Evolutionary conservation across 2,797 vertebrate genomes (phyloP).

Genomic region (Miichthys miiuy): DNA sequence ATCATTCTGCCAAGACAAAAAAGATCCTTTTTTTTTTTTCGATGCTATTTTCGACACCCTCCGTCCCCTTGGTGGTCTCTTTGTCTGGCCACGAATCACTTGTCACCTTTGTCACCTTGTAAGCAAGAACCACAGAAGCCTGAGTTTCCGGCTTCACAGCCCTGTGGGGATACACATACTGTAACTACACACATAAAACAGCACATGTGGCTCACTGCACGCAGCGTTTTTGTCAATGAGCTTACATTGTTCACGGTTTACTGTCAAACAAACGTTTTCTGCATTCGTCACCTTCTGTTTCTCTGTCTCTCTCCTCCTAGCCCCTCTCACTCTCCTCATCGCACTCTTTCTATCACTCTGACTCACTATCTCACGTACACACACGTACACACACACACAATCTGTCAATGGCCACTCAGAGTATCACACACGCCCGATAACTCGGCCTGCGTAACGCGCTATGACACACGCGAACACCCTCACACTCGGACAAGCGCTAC

Average conservation of each 20-base stretch:
- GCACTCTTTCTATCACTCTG: constrained; percentile 56
- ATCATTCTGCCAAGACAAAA: constrained; percentile 67
- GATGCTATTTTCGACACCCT: constrained; percentile 67
- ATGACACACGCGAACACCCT: constrained; percentile 27
- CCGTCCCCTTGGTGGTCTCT: constrained; percentile 61
- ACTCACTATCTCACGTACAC: constrained; percentile 58
- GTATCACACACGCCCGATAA: constrained; percentile 30
- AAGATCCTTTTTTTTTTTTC: constrained; percentile 64
- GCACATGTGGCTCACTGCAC: constrained; percentile 7
- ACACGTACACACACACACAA: constrained; percentile 10
- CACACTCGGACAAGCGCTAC: constrained; percentile 43
- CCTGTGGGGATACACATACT: constrained; percentile 5
- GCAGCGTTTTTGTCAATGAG: constrained; percentile 3
- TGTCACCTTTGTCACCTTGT: constrained; percentile 76
- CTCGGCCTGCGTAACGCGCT: constrained; percentile 43
- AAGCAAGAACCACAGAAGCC: constrained; percentile 52
- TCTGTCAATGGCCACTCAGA: constrained; percentile 39
- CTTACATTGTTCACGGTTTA: constrained; percentile 22
- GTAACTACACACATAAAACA: constrained; percentile 14
- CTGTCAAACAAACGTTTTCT: constrained; percentile 19
- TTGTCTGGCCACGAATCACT: constrained; percentile 73
- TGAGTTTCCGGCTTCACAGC: constrained; percentile 31
- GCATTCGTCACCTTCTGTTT: constrained; percentile 47
- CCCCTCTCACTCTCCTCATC: constrained; percentile 38
- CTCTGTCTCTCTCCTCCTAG: constrained; percentile 33